phyloP scores from a whole-genome alignment of 2,888 invertebrate genomes.

The Heliconius sara region DNA sequence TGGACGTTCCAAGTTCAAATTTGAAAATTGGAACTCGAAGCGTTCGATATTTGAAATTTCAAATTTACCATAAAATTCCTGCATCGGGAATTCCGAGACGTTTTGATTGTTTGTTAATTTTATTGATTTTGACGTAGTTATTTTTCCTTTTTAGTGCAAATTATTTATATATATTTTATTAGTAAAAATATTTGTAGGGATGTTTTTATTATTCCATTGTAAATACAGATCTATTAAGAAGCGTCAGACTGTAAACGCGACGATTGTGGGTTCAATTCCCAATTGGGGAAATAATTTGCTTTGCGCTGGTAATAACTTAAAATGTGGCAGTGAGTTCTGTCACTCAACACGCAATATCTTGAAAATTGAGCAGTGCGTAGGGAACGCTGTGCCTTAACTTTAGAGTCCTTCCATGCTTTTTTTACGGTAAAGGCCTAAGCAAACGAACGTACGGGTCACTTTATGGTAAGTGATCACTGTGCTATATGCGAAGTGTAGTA shows the following conservation, averaged over 20 bases:
- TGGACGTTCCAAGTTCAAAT: conserved; percentile 84
- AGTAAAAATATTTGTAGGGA: neutral
- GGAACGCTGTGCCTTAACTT: neutral
- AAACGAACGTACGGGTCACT: too few species aligned
- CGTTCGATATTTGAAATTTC: conserved; percentile 80
- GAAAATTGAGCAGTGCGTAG: neutral
- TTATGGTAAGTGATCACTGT: too few species aligned
- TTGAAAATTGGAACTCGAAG: conserved; percentile 80
- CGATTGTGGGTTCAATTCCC: neutral
- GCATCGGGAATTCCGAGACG: conserved; percentile 53
- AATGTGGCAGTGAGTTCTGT: neutral
- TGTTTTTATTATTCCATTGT: neutral
- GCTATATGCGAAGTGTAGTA: too few species aligned
- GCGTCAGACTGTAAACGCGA: neutral
- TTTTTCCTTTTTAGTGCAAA: neutral
- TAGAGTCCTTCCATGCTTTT: neutral
- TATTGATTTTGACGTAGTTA: conserved; percentile 53
- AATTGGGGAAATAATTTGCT: neutral
- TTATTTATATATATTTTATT: conserved; percentile 13
- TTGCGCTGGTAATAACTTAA: neutral
- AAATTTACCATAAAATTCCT: conserved; percentile 73
- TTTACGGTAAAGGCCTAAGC: too few species aligned
- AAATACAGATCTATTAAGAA: neutral
- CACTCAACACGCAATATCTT: neutral
- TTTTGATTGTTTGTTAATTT: conserved; percentile 53